Base-by-base conservation (phyloP, 1,140 invertebrate genomes). In the Ostrea edulis region DNA sequence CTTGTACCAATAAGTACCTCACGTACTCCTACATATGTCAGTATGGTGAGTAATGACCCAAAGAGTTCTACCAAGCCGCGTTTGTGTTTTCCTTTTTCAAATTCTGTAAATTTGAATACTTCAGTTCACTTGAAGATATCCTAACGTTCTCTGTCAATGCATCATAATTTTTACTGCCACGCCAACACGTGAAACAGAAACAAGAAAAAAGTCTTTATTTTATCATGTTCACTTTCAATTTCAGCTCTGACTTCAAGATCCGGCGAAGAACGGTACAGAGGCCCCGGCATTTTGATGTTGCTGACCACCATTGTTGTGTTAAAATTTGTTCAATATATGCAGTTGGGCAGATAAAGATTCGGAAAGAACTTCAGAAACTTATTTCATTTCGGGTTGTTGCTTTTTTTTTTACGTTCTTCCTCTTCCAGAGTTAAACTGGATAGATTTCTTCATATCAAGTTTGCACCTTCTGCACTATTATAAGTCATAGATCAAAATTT, bases 1-100 rank as follows among this genome's bases (percentile, higher is more conserved):
- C 51, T 8, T 62, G 83, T 9, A 62, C 20, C 2, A 77, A 77
- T 14, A 77, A 77, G 14, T 77, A 29, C 68, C 14, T 55, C 25
- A 62, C 7, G 12, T 77, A 85, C 29, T 55, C 83, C 29, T 62
- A 62, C 54, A 85, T 85, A 20, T 85, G 83, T 35, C 83, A 85
- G 25, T 85, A 29, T 55, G 53, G 83, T 85, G 25, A 85, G 83
- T 35, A 17, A 77, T 0, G 22, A 8, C 8, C 22, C 4, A 7
- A 62, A n/a, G 14, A 20, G 12, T 62, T 62, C 14, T n/a, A 7
- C 20, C 20, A 1, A 58, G 0, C 55, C 14, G 5, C 14, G 20
- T 58, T 17, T 58, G 2, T 58, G 17, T 62, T 62, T 62, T 0
- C 17, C 5, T 62, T 17, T 17, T n/a, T 11, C n/a, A 7, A 20